These are phyloP conservation scores for Garra rufa DNA, from an alignment of 2,113 vertebrate genomes.

Conservation along the genomic window DNA sequence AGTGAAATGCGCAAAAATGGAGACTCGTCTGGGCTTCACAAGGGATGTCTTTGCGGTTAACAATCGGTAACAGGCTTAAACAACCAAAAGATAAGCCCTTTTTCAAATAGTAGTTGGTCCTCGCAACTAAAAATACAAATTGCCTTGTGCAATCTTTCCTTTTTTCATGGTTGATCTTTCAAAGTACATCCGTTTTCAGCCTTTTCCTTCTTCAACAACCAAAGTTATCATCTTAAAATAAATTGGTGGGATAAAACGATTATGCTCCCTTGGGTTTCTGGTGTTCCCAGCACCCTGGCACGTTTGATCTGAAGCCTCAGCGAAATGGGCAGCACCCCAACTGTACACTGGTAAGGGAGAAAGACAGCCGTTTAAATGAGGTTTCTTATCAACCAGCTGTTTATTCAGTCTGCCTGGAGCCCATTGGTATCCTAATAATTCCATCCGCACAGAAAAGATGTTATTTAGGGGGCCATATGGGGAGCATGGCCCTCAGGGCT, in stretches of 20 bases:
- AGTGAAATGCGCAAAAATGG: neutral
- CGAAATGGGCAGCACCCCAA: conserved; percentile 53
- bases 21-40: neutral
- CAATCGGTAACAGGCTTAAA: neutral
- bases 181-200: conserved; percentile 30
- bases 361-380: conserved; percentile 48
- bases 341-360: conserved; percentile 57
- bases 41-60: neutral
- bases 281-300: neutral
- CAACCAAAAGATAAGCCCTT: neutral
- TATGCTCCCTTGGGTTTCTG: conserved; percentile 11
- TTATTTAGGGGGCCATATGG: conserved; percentile 63
- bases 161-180: conserved; percentile 4
- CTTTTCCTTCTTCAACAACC: conserved; percentile 23
- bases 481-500: conserved; percentile 50
- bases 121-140: conserved; percentile 3
- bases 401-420: conserved; percentile 41
- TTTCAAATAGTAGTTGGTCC: neutral
- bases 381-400: conserved; percentile 45
- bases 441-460: conserved; percentile 42
- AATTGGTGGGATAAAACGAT: conserved; percentile 53
- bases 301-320: conserved; percentile 58
- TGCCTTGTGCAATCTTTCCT: neutral
- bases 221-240: conserved; percentile 57
- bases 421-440: conserved; percentile 52